Evolutionary conservation across 2,888 invertebrate genomes (phyloP).

Genomic region (Amphimallon solstitiale): DNA sequence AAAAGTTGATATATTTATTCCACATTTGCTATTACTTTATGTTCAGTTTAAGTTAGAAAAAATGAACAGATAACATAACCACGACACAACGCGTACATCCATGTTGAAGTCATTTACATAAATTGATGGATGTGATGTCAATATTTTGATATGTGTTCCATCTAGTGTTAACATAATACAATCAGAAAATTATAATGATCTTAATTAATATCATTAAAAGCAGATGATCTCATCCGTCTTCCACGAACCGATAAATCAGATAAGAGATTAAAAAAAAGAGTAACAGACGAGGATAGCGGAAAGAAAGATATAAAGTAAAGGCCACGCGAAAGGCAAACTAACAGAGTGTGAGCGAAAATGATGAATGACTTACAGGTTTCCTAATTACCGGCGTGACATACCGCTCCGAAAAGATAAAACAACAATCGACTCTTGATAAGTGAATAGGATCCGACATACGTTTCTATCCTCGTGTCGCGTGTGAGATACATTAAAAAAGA

Average conservation of each 20-base stretch:
- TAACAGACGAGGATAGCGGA: neutral
- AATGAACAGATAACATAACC: too few relatives aligned
- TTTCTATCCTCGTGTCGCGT: too few relatives aligned
- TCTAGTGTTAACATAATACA: neutral
- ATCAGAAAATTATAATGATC: constrained; percentile 16
- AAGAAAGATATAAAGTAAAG: neutral
- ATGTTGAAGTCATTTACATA: too few relatives aligned
- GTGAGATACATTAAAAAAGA: neutral
- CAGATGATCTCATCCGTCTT: constrained; percentile 34
- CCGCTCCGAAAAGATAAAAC: constrained; percentile 40
- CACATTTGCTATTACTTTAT: too few relatives aligned
- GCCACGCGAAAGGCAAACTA: constrained; percentile 1
- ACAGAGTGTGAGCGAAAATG: constrained; percentile 42
- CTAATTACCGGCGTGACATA: constrained; percentile 43
- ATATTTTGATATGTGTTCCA: too few relatives aligned
- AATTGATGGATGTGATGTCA: too few relatives aligned
- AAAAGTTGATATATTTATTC: too few relatives aligned
- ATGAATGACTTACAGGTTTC: constrained; percentile 40
- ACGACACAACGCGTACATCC: too few relatives aligned
- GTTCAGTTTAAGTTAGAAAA: too few relatives aligned
- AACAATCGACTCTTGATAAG: constrained; percentile 26
- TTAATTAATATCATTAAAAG: constrained; percentile 38
- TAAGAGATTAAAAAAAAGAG: neutral
- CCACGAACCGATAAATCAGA: constrained; percentile 34
- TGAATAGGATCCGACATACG: too few relatives aligned